A percentile compares a stretch with the other conserved stretches of the same genome.
Conservation (phyloP, 2,113 vertebrate species). For the Callospermophilus lateralis region DNA sequence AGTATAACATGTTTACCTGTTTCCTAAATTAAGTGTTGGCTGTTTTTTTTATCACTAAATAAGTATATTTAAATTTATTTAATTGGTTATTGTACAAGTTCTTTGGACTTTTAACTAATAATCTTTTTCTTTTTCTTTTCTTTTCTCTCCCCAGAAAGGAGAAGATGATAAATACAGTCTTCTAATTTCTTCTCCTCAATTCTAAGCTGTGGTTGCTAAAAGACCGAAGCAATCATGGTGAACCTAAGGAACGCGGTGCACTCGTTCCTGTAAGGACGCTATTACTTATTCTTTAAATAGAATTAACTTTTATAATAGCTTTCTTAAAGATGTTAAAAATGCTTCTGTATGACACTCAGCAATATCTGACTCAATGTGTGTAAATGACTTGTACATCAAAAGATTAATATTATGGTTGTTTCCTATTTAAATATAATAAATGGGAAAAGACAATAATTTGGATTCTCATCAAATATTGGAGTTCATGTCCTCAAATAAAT, state of each 20-base stretch:
- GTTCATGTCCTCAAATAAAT: neutral
- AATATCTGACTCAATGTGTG: conserved; percentile 43
- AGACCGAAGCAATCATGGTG: conserved; percentile 76
- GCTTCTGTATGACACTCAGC: neutral
- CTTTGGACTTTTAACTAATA: conserved; percentile 62
- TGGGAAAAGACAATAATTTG: neutral
- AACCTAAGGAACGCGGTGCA: conserved; percentile 72
- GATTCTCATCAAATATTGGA: neutral
- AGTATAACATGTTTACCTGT: neutral
- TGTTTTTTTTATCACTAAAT: conserved; percentile 39
- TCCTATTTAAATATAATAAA: conserved; percentile 34
- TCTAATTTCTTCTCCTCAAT: conserved; percentile 49
- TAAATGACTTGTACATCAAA: neutral
- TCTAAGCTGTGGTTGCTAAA: conserved; percentile 68
- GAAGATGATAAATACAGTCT: conserved; percentile 57
- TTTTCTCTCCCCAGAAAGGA: conserved; percentile 75
- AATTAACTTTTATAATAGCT: neutral
- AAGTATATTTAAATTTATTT: conserved; percentile 32
- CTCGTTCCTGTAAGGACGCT: conserved; percentile 77
- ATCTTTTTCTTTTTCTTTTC: conserved; percentile 25
- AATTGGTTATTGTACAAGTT: conserved; percentile 19
- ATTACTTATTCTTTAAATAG: conserved; percentile 10
- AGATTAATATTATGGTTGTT: conserved; percentile 11
- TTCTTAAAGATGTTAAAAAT: neutral
- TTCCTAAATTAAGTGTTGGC: conserved; percentile 7